Percentiles rank a stretch among this genome's conserved stretches.
phyloP scores from a whole-genome alignment of 2,888 invertebrate genomes.

The Ormia ochracea region DNA sequence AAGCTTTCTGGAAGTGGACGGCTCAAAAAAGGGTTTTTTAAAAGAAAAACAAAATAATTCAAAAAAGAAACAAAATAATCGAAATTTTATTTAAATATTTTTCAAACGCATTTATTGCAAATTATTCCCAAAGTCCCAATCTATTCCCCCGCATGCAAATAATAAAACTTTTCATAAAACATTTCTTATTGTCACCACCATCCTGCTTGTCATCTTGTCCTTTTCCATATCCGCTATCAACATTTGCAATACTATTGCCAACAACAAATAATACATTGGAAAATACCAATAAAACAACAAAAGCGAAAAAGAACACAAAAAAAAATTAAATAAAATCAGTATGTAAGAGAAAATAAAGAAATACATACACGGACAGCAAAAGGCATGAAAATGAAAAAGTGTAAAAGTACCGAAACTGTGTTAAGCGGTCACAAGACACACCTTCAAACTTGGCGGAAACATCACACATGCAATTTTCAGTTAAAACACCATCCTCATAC shows the following conservation, averaged over 20 bases:
- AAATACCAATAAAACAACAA: constrained; percentile 15
- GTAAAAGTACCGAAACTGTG: constrained; percentile 55
- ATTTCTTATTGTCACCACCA: no score
- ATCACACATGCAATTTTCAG: constrained; percentile 39
- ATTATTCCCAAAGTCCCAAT: no score
- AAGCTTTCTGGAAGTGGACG: no score
- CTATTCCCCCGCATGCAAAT: no score
- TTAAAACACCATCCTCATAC: not conserved
- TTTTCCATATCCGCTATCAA: constrained; percentile 29
- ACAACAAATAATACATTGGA: not conserved
- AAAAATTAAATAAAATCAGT: not conserved
- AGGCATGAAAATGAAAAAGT: constrained; percentile 9
- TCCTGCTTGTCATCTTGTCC: constrained; percentile 24
- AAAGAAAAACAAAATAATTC: no score
- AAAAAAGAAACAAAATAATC: no score
- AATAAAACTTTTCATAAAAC: no score
- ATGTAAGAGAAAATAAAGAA: not conserved
- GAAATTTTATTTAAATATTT: no score
- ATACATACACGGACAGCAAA: not conserved
- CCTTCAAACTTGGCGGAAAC: constrained; percentile 35
- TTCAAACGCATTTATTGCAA: no score
- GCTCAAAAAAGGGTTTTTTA: no score
- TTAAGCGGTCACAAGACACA: constrained; percentile 62
- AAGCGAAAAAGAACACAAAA: constrained; percentile 22
- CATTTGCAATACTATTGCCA: constrained; percentile 7